Conservation (phyloP, 2,113 vertebrate species). For the Uria aalge region DNA sequence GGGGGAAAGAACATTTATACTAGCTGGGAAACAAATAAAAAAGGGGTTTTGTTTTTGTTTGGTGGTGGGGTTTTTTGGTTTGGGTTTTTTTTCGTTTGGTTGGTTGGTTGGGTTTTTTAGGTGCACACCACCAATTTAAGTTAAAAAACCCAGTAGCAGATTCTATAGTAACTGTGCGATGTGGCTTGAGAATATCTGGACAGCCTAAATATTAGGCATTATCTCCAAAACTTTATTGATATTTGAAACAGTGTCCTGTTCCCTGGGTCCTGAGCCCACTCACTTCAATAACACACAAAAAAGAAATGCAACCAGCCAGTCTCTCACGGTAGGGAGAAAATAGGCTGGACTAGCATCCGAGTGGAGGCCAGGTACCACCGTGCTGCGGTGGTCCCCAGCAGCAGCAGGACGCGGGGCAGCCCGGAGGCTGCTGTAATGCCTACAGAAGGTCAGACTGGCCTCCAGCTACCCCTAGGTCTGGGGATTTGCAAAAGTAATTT, state of each 20-base stretch:
- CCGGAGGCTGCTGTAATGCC: neutral
- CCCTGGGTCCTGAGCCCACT: neutral
- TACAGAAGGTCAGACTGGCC: neutral
- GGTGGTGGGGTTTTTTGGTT: neutral
- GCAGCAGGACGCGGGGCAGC: neutral
- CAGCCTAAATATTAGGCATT: neutral
- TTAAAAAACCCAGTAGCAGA: neutral
- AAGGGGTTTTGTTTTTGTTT: neutral
- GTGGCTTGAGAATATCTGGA: neutral
- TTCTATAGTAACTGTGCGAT: neutral
- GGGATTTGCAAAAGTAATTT: neutral
- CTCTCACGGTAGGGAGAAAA: neutral
- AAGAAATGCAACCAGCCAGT: neutral
- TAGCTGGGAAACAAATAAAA: neutral
- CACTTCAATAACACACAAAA: neutral
- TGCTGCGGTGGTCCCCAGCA: rapidly evolving
- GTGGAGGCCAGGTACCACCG: rapidly evolving
- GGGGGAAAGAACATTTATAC: neutral
- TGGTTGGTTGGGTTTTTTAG: neutral
- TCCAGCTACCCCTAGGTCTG: neutral
- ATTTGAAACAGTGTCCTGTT: neutral
- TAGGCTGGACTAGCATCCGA: neutral
- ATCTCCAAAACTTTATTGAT: neutral
- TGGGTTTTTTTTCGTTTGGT: neutral
- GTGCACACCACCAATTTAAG: neutral